Base-by-base conservation (phyloP, 2,797 vertebrate species). In the Chelon auratus region DNA sequence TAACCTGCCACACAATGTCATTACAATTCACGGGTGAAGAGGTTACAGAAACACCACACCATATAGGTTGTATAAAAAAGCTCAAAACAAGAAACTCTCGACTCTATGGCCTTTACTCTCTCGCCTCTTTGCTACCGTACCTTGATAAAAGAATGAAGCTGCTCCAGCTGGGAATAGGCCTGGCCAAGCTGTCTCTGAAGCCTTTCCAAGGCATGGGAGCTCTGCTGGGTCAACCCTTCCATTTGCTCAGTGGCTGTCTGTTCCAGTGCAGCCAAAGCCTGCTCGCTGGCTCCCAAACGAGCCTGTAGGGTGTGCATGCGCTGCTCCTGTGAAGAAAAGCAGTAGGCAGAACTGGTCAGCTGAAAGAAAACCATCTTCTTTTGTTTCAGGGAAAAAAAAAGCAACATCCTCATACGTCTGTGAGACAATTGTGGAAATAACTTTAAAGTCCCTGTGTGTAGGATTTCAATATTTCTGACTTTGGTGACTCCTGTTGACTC, bases 91-190 rank as follows among this genome's bases (percentile, higher is more conserved):
- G 6, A 57, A 65, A 71, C n/a, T 43, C 6, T 69, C 26, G n/a
- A 71, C 47, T 48, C 24, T 3, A 7, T 47, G 39, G 20, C 52
- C 33, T 75, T 62, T 60, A 45, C 60, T 48, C 61, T 2, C 2
- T 59, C 59, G 5, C 10, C 11, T 17, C 15, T 72, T 72, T 24
- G 22, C 50, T 82, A 95, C 93, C 52, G 63, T 92, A 97, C 97
- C 96, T 97, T 96, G 66, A 96, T 94, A 89, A 98, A 97, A 43
- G 86, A 63, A 63, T 91, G 87, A 69, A 98, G 94, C 72, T 98
- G 95, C 58, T 96, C 94, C 76, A 94, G 89, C 89, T 95, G 96
- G 30, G 92, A 90, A 87, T 63, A 92, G 62, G 93, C 85, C 18
- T 94, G 85, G 24, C 90, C 64, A 51, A 97, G 75, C 72, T 95